phyloP scores from a whole-genome alignment of 2,113 vertebrate species.

The Macroglossus sobrinus region DNA sequence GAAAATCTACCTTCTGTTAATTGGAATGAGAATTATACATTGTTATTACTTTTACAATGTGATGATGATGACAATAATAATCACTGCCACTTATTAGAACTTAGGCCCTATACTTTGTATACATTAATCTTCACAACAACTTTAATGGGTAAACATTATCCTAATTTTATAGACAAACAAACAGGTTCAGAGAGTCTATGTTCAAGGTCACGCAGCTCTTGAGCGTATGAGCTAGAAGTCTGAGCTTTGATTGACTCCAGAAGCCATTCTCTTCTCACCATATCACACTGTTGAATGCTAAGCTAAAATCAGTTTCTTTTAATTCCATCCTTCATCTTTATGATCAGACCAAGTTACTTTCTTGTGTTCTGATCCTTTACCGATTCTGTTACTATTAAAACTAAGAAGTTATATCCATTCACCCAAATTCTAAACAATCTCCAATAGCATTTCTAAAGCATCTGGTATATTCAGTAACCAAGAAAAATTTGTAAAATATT shows the following conservation, averaged over 20 bases:
- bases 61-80: neutral
- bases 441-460: neutral
- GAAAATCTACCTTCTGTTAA: neutral
- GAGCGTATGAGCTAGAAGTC: neutral
- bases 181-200: neutral
- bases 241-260: neutral
- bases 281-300: neutral
- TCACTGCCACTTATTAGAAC: neutral
- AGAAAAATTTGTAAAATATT: slow-evolving; percentile 3
- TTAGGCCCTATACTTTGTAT: neutral
- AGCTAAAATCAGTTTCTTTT: neutral
- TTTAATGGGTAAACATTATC: neutral
- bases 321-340: neutral
- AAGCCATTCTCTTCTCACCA: neutral
- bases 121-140: neutral
- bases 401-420: neutral
- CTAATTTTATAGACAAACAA: neutral
- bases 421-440: slow-evolving; percentile 10
- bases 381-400: neutral
- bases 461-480: neutral
- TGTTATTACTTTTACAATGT: neutral
- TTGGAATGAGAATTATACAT: neutral
- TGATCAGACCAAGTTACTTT: neutral
- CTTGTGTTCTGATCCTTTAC: neutral
- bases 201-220: neutral